Evolutionary conservation across 2,113 vertebrate species (phyloP).

Genomic region (Scytalopus superciliaris): DNA sequence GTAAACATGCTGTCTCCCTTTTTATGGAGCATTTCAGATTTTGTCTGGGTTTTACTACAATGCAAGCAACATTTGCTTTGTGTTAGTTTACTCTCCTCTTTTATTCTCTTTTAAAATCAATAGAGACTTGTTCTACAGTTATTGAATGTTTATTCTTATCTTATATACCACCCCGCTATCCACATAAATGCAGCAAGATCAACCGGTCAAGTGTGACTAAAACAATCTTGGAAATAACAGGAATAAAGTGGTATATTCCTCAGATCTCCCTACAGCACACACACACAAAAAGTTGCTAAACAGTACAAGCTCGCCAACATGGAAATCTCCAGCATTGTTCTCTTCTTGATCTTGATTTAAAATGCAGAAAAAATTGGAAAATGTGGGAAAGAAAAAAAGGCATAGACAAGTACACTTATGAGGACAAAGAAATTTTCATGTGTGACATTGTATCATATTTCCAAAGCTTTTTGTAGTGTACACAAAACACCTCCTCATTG

Average conservation of each 20-base stretch:
- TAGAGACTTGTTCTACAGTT: background rate
- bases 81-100: conserved; percentile 19
- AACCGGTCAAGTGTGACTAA: conserved; percentile 8
- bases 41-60: conserved; percentile 2
- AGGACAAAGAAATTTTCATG: conserved; percentile 3
- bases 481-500: background rate
- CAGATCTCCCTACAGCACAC: background rate
- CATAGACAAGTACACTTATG: background rate
- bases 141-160: background rate
- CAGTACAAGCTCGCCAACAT: background rate
- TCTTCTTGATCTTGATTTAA: conserved; percentile 19
- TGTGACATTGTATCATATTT: background rate
- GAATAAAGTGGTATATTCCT: background rate
- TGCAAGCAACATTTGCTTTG: conserved; percentile 51
- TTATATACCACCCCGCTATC: background rate
- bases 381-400: background rate
- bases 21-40: conserved; percentile 30
- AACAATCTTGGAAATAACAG: conserved; percentile 9
- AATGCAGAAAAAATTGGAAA: background rate
- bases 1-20: background rate
- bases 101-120: conserved; percentile 9
- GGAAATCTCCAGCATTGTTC: conserved; percentile 33
- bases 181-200: conserved; percentile 16
- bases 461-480: background rate
- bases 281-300: conserved; percentile 43